These are phyloP conservation scores for Clarias laeviceps DNA, from an alignment of 2,797 vertebrate genomes.

Conservation along the genomic window DNA sequence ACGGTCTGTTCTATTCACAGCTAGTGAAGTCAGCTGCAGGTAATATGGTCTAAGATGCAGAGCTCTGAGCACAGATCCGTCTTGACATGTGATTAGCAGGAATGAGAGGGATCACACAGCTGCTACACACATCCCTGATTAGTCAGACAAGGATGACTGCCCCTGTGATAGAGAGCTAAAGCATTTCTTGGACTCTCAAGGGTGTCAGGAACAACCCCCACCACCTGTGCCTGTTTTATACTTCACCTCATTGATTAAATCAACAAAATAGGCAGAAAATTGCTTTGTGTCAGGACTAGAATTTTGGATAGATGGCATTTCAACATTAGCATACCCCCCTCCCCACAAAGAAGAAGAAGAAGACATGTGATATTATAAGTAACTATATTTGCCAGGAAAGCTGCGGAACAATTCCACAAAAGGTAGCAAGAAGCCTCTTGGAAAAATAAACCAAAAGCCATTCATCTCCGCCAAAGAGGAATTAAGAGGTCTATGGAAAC, in stretches of 20 bases:
- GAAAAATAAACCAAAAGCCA: conserved; percentile 26
- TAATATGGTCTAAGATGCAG: conserved; percentile 59
- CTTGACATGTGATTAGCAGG: conserved; percentile 65
- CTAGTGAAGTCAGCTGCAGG: conserved; percentile 58
- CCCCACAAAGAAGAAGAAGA: conserved; percentile 43
- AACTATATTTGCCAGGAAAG: conserved; percentile 54
- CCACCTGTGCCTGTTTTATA: conserved; percentile 50
- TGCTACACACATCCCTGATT: conserved; percentile 55
- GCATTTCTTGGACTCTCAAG: conserved; percentile 56
- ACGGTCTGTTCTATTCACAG: conserved; percentile 36
- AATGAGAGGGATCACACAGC: conserved; percentile 57
- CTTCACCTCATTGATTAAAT: conserved; percentile 76
- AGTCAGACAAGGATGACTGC: conserved; percentile 67
- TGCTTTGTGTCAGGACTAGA: conserved; percentile 72
- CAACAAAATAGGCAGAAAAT: conserved; percentile 79
- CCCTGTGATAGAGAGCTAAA: conserved; percentile 64
- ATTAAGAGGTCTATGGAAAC: conserved; percentile 44
- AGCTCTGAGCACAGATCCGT: conserved; percentile 54
- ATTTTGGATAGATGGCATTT: conserved; percentile 75
- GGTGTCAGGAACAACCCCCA: conserved; percentile 45
- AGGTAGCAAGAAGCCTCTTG: neutral
- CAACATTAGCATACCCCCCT: conserved; percentile 64
- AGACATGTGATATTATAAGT: conserved; percentile 69
- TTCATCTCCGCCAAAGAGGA: conserved; percentile 27
- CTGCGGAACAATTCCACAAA: conserved; percentile 59